Conservation (phyloP, 92 coral and sea anemone genomes). For the Siderastrea siderea region DNA sequence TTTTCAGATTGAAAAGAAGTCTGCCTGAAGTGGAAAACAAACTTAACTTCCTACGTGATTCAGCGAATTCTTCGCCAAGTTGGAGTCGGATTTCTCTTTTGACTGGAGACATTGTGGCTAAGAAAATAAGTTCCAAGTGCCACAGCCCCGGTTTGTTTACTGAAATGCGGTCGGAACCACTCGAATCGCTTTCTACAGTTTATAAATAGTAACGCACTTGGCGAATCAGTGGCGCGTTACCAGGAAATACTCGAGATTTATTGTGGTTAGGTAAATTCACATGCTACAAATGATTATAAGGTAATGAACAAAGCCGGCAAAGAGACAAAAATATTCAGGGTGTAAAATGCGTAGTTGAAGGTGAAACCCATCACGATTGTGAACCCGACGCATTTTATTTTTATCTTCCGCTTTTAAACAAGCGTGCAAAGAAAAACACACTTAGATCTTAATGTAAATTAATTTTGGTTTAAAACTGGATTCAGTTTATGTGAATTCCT, state of each 20-base stretch:
- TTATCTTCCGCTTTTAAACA: background rate
- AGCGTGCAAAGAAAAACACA: background rate
- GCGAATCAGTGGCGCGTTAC: slow-evolving; percentile 22
- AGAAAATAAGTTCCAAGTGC: slow-evolving; percentile 16
- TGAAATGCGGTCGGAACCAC: slow-evolving; percentile 19
- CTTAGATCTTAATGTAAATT: background rate
- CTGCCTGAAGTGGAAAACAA: background rate
- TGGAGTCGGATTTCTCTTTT: slow-evolving; percentile 23
- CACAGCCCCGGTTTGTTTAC: slow-evolving; percentile 16
- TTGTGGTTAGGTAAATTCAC: slow-evolving; percentile 27
- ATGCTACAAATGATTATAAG: background rate
- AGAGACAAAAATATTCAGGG: background rate
- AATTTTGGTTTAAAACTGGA: no score
- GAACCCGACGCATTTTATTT: background rate
- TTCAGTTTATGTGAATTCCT: no score
- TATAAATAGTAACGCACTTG: background rate
- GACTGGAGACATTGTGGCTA: slow-evolving; percentile 38
- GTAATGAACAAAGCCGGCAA: slow-evolving; percentile 37
- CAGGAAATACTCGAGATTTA: slow-evolving; percentile 33
- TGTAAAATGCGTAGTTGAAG: background rate
- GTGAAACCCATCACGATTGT: background rate
- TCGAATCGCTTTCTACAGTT: background rate
- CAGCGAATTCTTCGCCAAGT: slow-evolving; percentile 11
- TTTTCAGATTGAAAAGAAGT: background rate
- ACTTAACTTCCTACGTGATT: background rate